Percentiles rank a stretch among this genome's conserved stretches.
phyloP scores from a whole-genome alignment of 2,888 invertebrate species.

The Oscheius sp. region DNA sequence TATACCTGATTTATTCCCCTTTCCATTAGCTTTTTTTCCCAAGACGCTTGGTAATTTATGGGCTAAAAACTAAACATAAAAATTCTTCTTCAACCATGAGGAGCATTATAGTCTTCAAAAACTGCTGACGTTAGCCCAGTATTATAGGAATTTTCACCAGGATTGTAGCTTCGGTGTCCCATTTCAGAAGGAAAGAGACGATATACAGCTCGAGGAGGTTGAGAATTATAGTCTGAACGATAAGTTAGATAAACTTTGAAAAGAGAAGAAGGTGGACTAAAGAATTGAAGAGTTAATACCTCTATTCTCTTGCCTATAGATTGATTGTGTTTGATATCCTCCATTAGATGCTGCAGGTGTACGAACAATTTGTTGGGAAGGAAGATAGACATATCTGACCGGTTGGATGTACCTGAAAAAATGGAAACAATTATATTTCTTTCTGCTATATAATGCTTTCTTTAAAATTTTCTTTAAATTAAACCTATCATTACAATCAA shows the following conservation, averaged over 20 bases:
- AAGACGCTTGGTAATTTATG: not conserved
- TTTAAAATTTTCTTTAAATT: too few relatives aligned
- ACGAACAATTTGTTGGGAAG: not conserved
- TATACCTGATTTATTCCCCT: not conserved
- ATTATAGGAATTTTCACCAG: not conserved
- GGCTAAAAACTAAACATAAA: too few relatives aligned
- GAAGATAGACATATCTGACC: constrained; percentile 1
- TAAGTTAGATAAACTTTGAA: too few relatives aligned
- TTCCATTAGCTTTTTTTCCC: not conserved
- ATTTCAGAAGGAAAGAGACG: not conserved
- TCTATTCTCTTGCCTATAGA: too few relatives aligned
- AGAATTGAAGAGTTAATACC: too few relatives aligned
- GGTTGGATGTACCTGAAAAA: not conserved
- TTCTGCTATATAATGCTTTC: too few relatives aligned
- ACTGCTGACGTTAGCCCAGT: not conserved
- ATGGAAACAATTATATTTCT: not conserved
- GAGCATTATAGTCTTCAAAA: not conserved
- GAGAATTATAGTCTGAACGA: not conserved
- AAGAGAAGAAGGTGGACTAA: too few relatives aligned
- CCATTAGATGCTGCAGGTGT: not conserved
- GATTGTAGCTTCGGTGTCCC: not conserved
- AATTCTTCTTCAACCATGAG: not conserved
- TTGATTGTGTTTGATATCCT: too few relatives aligned
- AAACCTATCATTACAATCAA: too few relatives aligned
- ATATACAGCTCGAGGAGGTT: not conserved